A percentile compares a stretch with the other conserved stretches of the same genome.
phyloP scores from a whole-genome alignment of 2,797 vertebrate genomes.

The Coilia nasus region DNA sequence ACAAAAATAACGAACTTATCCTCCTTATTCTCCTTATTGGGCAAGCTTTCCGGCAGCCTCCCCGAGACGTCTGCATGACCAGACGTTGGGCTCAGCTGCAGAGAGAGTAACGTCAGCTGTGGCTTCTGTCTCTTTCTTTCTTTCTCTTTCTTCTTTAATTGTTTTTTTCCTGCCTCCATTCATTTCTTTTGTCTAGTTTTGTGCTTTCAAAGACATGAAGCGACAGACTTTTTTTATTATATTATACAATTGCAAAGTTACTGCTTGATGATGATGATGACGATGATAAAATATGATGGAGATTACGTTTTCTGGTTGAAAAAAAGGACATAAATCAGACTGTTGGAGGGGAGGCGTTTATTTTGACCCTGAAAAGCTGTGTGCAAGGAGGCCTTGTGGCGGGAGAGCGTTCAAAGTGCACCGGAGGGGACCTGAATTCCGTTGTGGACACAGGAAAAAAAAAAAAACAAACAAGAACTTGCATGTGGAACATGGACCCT shows the following conservation, averaged over 20 bases:
- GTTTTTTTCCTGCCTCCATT: conserved; percentile 37
- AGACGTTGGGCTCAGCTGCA: neutral
- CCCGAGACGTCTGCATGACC: conserved; percentile 3
- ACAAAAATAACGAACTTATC: conserved; percentile 27
- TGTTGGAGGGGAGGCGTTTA: conserved; percentile 48
- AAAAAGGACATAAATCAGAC: neutral
- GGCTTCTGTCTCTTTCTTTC: conserved; percentile 47
- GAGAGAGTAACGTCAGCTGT: conserved; percentile 26
- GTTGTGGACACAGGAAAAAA: conserved; percentile 54
- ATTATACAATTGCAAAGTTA: conserved; percentile 62
- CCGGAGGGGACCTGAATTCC: conserved; percentile 47
- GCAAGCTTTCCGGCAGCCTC: neutral
- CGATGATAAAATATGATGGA: conserved; percentile 34
- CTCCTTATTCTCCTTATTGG: neutral
- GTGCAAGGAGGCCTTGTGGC: conserved; percentile 54
- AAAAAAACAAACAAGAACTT: neutral
- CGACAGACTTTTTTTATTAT: conserved; percentile 60
- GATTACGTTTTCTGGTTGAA: neutral
- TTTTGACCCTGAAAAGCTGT: conserved; percentile 38
- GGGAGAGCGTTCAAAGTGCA: conserved; percentile 53
- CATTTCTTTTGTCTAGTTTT: conserved; percentile 43
- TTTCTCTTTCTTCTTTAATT: conserved; percentile 44
- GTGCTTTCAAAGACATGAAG: conserved; percentile 44
- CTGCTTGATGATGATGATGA: conserved; percentile 55
- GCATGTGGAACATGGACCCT: conserved; percentile 68